phyloP scores from a whole-genome alignment of 2,888 invertebrate genomes.

The Pedicia rivosa region DNA sequence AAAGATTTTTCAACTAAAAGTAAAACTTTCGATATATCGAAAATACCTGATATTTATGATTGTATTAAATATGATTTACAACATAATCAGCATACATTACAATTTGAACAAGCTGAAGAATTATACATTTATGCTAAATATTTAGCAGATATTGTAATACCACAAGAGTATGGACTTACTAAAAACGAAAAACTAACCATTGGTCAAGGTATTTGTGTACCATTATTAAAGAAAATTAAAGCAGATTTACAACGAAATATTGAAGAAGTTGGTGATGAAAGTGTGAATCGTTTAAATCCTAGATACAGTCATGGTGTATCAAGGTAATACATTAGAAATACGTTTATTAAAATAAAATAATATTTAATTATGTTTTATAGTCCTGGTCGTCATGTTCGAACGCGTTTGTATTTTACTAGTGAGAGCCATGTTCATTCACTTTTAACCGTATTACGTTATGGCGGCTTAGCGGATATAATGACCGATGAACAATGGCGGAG shows the following conservation, averaged over 20 bases:
- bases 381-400: slow-evolving; percentile 94
- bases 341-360: too few relatives aligned
- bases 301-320: slow-evolving; percentile 97
- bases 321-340: too few relatives aligned
- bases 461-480: slow-evolving; percentile 70
- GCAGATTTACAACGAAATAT: slow-evolving; percentile 90
- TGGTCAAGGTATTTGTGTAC: slow-evolving; percentile 94
- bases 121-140: slow-evolving; percentile 92
- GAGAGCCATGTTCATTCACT: slow-evolving; percentile 98
- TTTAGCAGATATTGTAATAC: slow-evolving; percentile 96
- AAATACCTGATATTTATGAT: slow-evolving; percentile 98
- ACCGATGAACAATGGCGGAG: slow-evolving; percentile 96
- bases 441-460: slow-evolving; percentile 85
- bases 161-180: slow-evolving; percentile 96
- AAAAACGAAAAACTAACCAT: slow-evolving; percentile 92
- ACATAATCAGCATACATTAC: slow-evolving; percentile 90
- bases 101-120: slow-evolving; percentile 84
- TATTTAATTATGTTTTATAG: too few relatives aligned
- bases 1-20: slow-evolving; percentile 94
- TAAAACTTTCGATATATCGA: slow-evolving; percentile 90
- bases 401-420: slow-evolving; percentile 97
- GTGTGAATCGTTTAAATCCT: slow-evolving; percentile 90
- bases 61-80: slow-evolving; percentile 98
- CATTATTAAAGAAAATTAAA: slow-evolving; percentile 84
- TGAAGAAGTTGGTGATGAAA: slow-evolving; percentile 84